Evolutionary conservation across 2,797 vertebrate species (phyloP).

Genomic region (Vultur gryphus): DNA sequence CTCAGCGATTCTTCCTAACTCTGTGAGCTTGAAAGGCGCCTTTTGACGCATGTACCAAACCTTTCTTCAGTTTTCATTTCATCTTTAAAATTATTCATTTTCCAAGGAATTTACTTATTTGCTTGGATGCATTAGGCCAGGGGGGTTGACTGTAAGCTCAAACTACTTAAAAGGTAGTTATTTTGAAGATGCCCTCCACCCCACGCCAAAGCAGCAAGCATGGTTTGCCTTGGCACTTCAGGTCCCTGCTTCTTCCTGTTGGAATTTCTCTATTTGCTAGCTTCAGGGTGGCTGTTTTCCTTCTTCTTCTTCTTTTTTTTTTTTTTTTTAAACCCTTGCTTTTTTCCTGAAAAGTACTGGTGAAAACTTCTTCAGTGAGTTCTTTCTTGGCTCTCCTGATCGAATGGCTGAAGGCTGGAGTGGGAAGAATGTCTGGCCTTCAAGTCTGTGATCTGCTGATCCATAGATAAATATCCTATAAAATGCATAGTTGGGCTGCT

Average conservation of each 20-base stretch:
- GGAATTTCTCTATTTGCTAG: neutral
- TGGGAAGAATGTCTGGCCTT: constrained; percentile 45
- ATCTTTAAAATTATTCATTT: neutral
- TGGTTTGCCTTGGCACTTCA: neutral
- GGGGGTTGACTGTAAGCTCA: neutral
- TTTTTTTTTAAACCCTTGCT: neutral
- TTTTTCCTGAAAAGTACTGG: neutral
- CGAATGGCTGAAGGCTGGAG: neutral
- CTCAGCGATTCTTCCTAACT: neutral
- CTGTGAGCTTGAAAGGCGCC: neutral
- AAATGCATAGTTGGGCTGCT: constrained; percentile 33
- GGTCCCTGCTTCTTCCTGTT: neutral
- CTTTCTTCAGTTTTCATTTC: neutral
- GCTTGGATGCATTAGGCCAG: neutral
- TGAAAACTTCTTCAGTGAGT: neutral
- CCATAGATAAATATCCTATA: constrained; percentile 53
- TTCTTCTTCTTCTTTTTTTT: neutral
- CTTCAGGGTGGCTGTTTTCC: neutral
- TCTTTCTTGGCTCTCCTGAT: neutral
- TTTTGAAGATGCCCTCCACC: neutral
- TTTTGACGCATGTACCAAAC: neutral
- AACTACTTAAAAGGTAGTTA: neutral
- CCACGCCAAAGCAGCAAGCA: neutral
- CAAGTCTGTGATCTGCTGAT: constrained; percentile 42
- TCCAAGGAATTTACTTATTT: neutral